Percentiles rank a stretch among this genome's conserved stretches.
These are phyloP conservation scores for Diplodus sargus DNA, from an alignment of 2,797 vertebrate species.

Conservation along the genomic window DNA sequence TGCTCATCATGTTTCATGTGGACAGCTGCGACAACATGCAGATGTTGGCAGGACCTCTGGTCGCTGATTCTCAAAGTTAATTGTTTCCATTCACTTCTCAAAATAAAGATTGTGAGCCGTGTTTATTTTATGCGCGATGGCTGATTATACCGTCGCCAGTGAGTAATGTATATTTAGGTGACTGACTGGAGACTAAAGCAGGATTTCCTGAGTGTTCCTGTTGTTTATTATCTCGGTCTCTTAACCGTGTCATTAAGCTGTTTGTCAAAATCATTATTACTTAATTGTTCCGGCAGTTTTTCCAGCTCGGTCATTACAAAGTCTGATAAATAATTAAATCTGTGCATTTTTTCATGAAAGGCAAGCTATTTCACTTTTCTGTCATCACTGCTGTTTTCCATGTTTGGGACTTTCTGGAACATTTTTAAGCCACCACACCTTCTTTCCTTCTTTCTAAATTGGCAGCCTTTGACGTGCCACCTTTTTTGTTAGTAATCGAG, in stretches of 20 bases:
- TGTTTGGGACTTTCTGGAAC: conserved; percentile 44
- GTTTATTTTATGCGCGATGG: conserved; percentile 65
- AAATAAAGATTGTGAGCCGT: conserved; percentile 47
- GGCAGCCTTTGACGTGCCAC: conserved; percentile 1
- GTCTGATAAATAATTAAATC: conserved; percentile 47
- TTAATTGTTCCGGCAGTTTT: conserved; percentile 42
- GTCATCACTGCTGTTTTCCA: conserved; percentile 42
- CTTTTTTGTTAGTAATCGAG: background rate
- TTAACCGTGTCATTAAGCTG: conserved; percentile 50
- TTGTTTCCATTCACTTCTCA: conserved; percentile 54
- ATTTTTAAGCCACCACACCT: conserved; percentile 33
- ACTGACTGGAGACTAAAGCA: conserved; percentile 46
- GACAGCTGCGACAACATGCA: conserved; percentile 63
- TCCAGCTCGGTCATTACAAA: conserved; percentile 35
- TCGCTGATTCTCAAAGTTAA: conserved; percentile 35
- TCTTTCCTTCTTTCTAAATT: conserved; percentile 22
- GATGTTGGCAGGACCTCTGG: conserved; percentile 50
- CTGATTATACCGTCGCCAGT: conserved; percentile 52
- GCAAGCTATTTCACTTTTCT: conserved; percentile 45
- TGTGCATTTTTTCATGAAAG: conserved; percentile 10
- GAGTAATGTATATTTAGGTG: conserved; percentile 67
- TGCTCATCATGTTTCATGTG: conserved; percentile 51
- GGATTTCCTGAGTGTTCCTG: conserved; percentile 54
- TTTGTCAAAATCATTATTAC: conserved; percentile 57
- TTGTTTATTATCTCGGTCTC: conserved; percentile 63